Percentiles rank a stretch among this genome's conserved stretches.
Evolutionary conservation across 35 echinoderm and acorn worm species (phyloP).

Genomic region (Apostichopus californicus): DNA sequence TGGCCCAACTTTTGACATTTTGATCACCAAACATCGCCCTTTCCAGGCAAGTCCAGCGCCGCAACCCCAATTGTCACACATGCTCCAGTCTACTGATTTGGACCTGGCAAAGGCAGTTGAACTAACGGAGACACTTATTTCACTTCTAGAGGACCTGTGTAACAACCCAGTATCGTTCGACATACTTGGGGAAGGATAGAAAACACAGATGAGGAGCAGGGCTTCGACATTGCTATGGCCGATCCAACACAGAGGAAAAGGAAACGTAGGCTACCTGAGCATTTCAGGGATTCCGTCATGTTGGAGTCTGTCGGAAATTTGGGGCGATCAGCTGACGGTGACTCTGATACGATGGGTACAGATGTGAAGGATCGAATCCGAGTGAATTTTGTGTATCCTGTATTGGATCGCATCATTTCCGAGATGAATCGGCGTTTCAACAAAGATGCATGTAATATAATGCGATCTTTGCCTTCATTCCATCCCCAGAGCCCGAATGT

Average conservation of each 20-base stretch:
- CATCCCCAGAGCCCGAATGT: slow-evolving; percentile 38
- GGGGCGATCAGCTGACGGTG: slow-evolving; percentile 37
- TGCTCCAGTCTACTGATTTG: too few relatives aligned
- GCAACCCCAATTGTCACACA: too few relatives aligned
- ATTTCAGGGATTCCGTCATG: slow-evolving; percentile 23
- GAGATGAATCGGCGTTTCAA: slow-evolving; percentile 60
- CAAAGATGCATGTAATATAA: slow-evolving; percentile 49
- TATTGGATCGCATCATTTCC: slow-evolving; percentile 55
- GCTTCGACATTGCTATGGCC: slow-evolving; percentile 35
- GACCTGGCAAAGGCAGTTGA: too few relatives aligned
- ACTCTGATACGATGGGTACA: slow-evolving; percentile 25
- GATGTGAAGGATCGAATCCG: not conserved
- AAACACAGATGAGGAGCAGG: slow-evolving; percentile 50
- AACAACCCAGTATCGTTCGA: slow-evolving; percentile 41
- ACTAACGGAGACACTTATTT: too few relatives aligned
- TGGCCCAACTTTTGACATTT: too few relatives aligned
- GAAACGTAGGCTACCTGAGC: slow-evolving; percentile 43
- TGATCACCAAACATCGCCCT: too few relatives aligned
- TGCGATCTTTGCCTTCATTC: slow-evolving; percentile 49
- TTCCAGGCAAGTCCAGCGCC: too few relatives aligned
- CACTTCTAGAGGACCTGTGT: too few relatives aligned
- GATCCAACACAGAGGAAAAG: slow-evolving; percentile 38
- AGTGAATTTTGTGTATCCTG: slow-evolving; percentile 50
- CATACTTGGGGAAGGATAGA: not conserved
- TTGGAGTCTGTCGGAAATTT: slow-evolving; percentile 42